These are phyloP conservation scores for Hipparchia sbordonii DNA, from an alignment of 2,888 invertebrate genomes.

Conservation along the genomic window DNA sequence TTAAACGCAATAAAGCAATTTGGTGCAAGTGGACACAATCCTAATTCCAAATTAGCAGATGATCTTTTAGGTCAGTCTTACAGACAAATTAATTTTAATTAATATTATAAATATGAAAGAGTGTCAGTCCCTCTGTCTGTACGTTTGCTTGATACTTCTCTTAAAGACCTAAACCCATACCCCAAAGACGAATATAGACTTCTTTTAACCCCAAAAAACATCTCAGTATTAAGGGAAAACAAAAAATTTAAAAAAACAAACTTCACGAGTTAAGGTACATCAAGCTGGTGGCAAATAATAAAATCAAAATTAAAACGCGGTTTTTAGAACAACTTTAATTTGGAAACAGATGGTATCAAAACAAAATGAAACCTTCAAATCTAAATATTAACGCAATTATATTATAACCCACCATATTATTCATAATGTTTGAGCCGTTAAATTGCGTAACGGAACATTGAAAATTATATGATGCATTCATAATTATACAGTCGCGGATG, in stretches of 20 bases:
- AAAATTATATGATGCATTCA: slow-evolving; percentile 25
- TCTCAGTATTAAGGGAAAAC: no score
- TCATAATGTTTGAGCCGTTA: slow-evolving; percentile 20
- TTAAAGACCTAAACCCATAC: no score
- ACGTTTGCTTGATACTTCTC: no score
- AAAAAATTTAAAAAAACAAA: no score
- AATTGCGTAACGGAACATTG: slow-evolving; percentile 20
- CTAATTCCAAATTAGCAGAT: not conserved
- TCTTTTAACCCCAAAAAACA: no score
- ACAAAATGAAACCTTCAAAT: slow-evolving; percentile 9
- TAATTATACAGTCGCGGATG: slow-evolving; percentile 45
- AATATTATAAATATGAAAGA: no score
- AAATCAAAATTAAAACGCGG: not conserved
- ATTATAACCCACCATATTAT: slow-evolving; percentile 7
- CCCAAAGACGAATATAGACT: no score
- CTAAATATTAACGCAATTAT: slow-evolving; percentile 3
- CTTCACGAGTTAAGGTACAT: no score
- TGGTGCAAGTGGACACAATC: no score
- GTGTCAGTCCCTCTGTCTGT: no score
- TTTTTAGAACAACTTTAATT: not conserved
- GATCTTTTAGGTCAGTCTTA: not conserved
- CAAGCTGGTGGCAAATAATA: not conserved
- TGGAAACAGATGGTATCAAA: slow-evolving; percentile 9
- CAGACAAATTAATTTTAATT: no score
- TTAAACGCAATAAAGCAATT: no score